Evolutionary conservation across 2,888 invertebrate species (phyloP), one percentile per base, ranked within the genome.

Genomic region (Tinea trinotella): DNA sequence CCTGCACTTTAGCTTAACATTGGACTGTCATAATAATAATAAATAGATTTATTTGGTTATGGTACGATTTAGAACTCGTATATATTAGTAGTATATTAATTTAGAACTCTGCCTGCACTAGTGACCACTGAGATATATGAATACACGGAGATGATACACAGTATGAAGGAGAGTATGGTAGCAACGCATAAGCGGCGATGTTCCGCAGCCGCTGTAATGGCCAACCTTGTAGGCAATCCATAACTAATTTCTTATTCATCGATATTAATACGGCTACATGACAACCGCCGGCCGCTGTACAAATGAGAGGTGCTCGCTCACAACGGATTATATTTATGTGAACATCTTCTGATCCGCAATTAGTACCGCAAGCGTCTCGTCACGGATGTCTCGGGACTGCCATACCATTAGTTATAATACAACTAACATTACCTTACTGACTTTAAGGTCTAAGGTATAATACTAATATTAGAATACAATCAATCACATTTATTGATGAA

Each of bases 201-300:
- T 40, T 40, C 40, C 40, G 40, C 40, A 40, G 24, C 24, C 50
- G 50, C 12, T 50, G 79, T 81, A 80, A 82, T 81, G 74, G 78
- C 67, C 68, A 73, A 70, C 69, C 82, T 73, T 84, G 84, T 85
- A 84, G 62, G 68, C 71, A 78, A 83, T 84, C 78, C 76, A 84
- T 84, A 81, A 83, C 80, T 75, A 76, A 83, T 83, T 83, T 85
- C 79, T 83, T 82, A 85, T 84, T 82, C 84, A 84, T 85, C 82
- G 83, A 80, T 81, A 80, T 82, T 80, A 82, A 82, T 83, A 78
- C 73, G 69, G 67, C 64, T 74, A 83, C 84, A 84, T 76, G 83
- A 82, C 82, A 79, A 78, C 78, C 80, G 74, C 76, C 74, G 70
- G 76, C 70, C 75, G 72, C 61, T 60, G 65, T 80, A 85, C 84